Base-by-base conservation (phyloP, 2,113 vertebrate species). In the Agapornis roseicollis region DNA sequence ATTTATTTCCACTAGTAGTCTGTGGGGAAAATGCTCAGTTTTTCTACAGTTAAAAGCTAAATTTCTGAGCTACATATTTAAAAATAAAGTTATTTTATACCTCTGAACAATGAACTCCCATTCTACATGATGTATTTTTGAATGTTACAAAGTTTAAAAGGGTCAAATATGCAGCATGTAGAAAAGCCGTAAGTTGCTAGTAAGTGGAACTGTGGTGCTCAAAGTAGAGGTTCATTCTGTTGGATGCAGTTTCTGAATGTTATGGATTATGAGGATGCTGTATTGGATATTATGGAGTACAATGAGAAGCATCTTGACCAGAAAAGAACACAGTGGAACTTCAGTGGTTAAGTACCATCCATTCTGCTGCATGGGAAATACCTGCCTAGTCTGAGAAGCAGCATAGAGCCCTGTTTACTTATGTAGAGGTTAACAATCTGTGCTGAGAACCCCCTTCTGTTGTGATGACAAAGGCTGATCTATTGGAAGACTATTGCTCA, bases 381-480 rank as follows among this genome's bases (percentile, higher is more conserved):
- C 28, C 28, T 74, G 41, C 47, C 27, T 31, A n/a, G 25, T 49
- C 35, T 86, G 33, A 55, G 72, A 69, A 56, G 74, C 55, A 80
- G 17, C 52, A n/a, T 0, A 25, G 74, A 41, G 52, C 5, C 16
- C 18, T 60, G 17, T 29, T 33, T 84, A 60, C 72, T 78, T 77
- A 35, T 50, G 58, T 41, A 39, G 72, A 94, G 63, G 65, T 73
- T 39, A 65, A 85, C 37, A n/a, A 3, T 4, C 56, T 86, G 52
- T 88, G 82, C 90, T 69, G 24, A 39, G 81, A 92, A 49, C 9
- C 47, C 39, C 55, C n/a, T 87, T 88, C 76, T 84, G 16, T 70
- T 64, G 56, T n/a, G 63, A 66, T 92, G 88, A 49, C 90, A 94
- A 92, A 93, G 79, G 56, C 2, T 93, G 95, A 69, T 87, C 79